A percentile compares a stretch with the other conserved stretches of the same genome.
These are phyloP conservation scores for Stramonita haemastoma DNA, from an alignment of 2,888 invertebrate species.

Conservation along the genomic window DNA sequence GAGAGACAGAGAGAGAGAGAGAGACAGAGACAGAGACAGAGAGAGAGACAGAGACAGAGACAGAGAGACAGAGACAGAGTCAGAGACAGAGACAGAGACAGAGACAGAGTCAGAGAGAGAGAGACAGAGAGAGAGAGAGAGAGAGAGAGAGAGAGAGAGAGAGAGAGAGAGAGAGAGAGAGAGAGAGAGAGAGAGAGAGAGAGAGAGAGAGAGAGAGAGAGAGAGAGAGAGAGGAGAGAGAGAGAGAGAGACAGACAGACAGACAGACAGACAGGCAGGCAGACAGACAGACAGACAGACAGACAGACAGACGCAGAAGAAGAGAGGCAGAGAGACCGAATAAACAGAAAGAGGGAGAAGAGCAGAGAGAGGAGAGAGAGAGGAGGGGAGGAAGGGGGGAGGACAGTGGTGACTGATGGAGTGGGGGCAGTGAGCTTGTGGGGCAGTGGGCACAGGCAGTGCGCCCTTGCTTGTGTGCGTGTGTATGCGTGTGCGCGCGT, in stretches of 20 bases:
- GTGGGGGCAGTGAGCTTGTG: too few relatives aligned
- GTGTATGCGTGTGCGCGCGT: too few relatives aligned
- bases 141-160: neutral
- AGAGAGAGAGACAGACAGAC: too few relatives aligned
- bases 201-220: neutral
- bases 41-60: neutral
- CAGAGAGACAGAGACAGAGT: neutral
- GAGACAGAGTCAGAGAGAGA: neutral
- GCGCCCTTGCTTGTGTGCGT: too few relatives aligned
- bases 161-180: neutral
- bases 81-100: neutral
- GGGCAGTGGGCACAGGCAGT: too few relatives aligned
- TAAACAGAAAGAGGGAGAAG: too few relatives aligned
- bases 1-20: slow-evolving; percentile 14
- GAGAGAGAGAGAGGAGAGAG: neutral
- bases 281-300: neutral
- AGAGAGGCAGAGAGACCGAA: neutral
- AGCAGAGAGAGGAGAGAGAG: neutral
- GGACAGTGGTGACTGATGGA: too few relatives aligned
- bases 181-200: neutral
- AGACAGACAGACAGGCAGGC: neutral
- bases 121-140: slow-evolving; percentile 14
- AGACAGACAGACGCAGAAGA: neutral
- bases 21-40: neutral
- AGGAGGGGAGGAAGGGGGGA: neutral